Conservation (phyloP, 2,797 vertebrate species). For the Podarcis lilfordi region DNA sequence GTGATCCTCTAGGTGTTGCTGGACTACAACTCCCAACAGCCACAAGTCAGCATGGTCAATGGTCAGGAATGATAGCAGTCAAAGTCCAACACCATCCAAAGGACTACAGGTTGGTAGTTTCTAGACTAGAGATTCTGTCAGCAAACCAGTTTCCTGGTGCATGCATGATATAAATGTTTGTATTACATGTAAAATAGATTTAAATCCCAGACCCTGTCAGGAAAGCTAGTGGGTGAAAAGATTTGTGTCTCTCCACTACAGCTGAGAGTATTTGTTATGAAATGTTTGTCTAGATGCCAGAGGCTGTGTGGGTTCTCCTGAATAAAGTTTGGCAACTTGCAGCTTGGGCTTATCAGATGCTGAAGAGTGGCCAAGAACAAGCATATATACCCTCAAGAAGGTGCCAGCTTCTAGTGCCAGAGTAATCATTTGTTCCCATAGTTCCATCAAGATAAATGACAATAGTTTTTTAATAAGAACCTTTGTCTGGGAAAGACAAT, state of each 20-base stretch:
- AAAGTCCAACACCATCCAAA: too few species aligned
- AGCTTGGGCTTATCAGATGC: conserved; percentile 17
- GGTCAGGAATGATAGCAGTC: too few species aligned
- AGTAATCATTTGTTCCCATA: conserved; percentile 68
- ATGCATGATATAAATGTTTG: neutral
- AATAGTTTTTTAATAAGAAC: conserved; percentile 57
- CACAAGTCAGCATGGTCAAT: too few species aligned
- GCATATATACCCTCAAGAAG: conserved; percentile 25
- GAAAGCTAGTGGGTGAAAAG: neutral
- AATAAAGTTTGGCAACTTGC: conserved; percentile 42
- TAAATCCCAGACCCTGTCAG: neutral
- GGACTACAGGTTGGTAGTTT: too few species aligned
- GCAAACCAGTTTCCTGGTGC: neutral
- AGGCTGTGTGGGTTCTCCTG: conserved; percentile 38
- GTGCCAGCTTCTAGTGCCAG: conserved; percentile 70
- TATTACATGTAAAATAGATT: neutral
- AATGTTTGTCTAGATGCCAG: conserved; percentile 44
- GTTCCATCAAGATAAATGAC: conserved; percentile 68
- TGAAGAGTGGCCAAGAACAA: conserved; percentile 50
- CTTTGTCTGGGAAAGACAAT: conserved; percentile 46
- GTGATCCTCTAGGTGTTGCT: too few species aligned
- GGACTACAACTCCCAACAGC: too few species aligned
- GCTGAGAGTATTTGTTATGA: conserved; percentile 13
- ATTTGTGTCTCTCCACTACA: conserved; percentile 17
- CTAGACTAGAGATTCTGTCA: neutral